Evolutionary conservation across 1,140 invertebrate genomes (phyloP), one percentile per base, ranked within the genome.

Genomic region (Papilio polytes): DNA sequence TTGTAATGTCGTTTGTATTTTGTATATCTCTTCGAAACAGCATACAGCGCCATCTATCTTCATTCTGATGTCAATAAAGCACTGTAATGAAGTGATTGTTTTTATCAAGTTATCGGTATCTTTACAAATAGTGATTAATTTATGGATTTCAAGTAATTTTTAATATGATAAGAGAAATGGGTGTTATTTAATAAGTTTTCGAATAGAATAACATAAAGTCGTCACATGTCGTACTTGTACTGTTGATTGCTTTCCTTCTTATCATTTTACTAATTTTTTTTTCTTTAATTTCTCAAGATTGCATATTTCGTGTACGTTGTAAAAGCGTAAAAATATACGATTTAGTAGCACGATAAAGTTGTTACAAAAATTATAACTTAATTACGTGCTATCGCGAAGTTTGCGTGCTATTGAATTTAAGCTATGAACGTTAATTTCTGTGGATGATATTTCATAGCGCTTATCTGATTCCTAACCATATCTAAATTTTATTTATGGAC

Each of bases 351-450:
- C 77, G 74, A 78, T 81, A 63, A 82, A 80, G 81, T 82, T 74
- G 46, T 53, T 74, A 74, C 12, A 59, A 79, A 81, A 81, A 82
- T 79, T 82, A 66, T 79, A 79, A 79, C 77, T 82, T 82, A 79
- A 82, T 82, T 82, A 79, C 20, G 77, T 74, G 44, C 44, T 44
- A 74, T 79, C 70, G 77, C 70, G 18, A 82, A 79, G 72, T 74
- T 82, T 48, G 59, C 80, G 74, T 76, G 72, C 41, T 22, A 76
- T 76, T 76, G 44, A 22, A 76, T 48, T 20, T 46, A 36, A 73
- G 31, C 59, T 63, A 63, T 4, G 59, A 15, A 26, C 59, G 22
- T 63, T 63, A 70, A 70, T 31, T 70, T 1, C 26, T 70, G 26
- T 70, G 63, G 26, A 31, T 63, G 59, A 63, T 70, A 70, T 70